A percentile compares a stretch with the other conserved stretches of the same genome.
These are phyloP conservation scores for Xestobium rufovillosum DNA, from an alignment of 2,888 invertebrate genomes.

Conservation along the genomic window DNA sequence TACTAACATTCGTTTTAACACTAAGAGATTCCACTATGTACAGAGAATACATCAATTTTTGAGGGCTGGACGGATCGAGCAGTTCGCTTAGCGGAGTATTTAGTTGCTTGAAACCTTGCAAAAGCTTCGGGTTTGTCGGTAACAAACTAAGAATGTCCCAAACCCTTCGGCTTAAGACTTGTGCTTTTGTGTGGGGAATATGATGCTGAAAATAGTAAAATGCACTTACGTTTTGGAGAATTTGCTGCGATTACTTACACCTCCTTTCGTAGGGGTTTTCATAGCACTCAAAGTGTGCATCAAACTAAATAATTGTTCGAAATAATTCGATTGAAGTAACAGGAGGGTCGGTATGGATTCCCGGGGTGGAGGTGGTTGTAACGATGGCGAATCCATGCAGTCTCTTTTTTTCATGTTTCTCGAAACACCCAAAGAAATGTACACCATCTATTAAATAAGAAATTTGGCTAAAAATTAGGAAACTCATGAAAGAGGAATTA, in stretches of 20 bases:
- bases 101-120: constrained; percentile 77
- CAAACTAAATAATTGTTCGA: constrained; percentile 81
- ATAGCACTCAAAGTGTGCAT: constrained; percentile 87
- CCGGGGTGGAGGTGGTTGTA: constrained; percentile 78
- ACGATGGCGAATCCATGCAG: constrained; percentile 73
- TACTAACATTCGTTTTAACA: constrained; percentile 29
- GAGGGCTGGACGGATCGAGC: constrained; percentile 81
- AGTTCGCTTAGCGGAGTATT: constrained; percentile 64
- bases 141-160: constrained; percentile 92
- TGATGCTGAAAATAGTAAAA: constrained; percentile 47
- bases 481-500: constrained; percentile 8
- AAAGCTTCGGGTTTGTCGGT: constrained; percentile 80
- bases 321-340: constrained; percentile 77
- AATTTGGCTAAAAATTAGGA: constrained; percentile 1
- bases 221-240: too few relatives aligned
- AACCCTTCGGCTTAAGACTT: constrained; percentile 80
- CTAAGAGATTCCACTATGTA: constrained; percentile 80
- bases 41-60: constrained; percentile 90
- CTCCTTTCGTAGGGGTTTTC: constrained; percentile 67
- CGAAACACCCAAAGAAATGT: constrained; percentile 79
- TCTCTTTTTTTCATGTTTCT: constrained; percentile 52
- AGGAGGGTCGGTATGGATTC: constrained; percentile 80
- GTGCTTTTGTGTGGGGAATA: constrained; percentile 78
- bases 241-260: constrained; percentile 50
- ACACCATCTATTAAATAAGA: constrained; percentile 58